Evolutionary conservation across 2,113 vertebrate genomes (phyloP).

Genomic region (Takifugu flavidus): DNA sequence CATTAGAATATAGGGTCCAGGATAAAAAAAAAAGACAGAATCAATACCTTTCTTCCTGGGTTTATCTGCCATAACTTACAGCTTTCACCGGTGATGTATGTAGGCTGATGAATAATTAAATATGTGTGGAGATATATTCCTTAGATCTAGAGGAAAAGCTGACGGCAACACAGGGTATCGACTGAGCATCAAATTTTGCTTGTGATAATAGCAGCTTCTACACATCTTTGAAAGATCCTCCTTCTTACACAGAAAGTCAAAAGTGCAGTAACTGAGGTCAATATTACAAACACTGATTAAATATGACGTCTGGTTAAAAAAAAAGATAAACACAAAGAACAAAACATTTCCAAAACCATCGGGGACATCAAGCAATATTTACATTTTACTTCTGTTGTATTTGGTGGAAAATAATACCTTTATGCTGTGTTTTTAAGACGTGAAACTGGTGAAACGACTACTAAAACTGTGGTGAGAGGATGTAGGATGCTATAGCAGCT

Average conservation of each 20-base stretch:
- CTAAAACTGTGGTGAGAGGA: slow-evolving; percentile 21
- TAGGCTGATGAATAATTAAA: too few relatives aligned
- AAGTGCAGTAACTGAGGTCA: slow-evolving; percentile 90
- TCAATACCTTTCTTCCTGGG: too few relatives aligned
- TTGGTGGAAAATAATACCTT: slow-evolving; percentile 52
- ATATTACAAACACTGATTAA: slow-evolving; percentile 84
- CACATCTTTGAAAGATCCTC: slow-evolving; percentile 69
- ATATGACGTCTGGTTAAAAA: slow-evolving; percentile 72
- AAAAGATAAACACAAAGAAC: slow-evolving; percentile 60
- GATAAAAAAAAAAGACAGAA: too few relatives aligned
- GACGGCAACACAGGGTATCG: slow-evolving; percentile 60
- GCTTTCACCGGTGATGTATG: too few relatives aligned
- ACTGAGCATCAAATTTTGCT: slow-evolving; percentile 55
- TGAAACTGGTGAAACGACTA: slow-evolving; percentile 13
- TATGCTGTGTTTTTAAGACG: slow-evolving; percentile 16
- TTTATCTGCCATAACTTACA: too few relatives aligned
- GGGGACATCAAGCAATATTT: slow-evolving; percentile 50
- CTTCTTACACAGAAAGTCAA: slow-evolving; percentile 69
- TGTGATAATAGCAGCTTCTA: slow-evolving; percentile 84
- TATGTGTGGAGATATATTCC: neutral
- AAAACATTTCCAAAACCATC: slow-evolving; percentile 30
- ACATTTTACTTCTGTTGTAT: slow-evolving; percentile 38
- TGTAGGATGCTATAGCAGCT: slow-evolving; percentile 53
- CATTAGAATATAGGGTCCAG: too few relatives aligned
- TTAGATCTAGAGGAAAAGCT: slow-evolving; percentile 30